These are phyloP conservation scores for Pangasius djambal DNA, from an alignment of 2,797 vertebrate species.

Conservation along the genomic window DNA sequence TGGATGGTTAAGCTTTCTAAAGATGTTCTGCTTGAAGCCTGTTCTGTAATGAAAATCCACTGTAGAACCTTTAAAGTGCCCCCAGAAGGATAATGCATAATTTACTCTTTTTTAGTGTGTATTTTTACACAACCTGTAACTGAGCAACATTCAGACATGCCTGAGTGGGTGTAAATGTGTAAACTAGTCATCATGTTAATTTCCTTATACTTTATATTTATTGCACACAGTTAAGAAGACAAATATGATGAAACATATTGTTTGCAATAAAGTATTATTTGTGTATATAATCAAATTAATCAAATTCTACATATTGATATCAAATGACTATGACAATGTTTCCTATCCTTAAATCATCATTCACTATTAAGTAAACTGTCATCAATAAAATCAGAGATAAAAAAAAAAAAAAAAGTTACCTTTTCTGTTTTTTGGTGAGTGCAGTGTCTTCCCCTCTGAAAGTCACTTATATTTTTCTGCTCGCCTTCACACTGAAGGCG, in stretches of 20 bases:
- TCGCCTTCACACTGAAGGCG: neutral
- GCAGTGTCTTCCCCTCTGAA: neutral
- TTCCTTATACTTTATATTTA: neutral
- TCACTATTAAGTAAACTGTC: neutral
- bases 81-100: neutral
- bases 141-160: neutral
- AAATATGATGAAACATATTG: neutral
- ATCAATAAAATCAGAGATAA: neutral
- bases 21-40: neutral
- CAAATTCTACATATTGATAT: neutral
- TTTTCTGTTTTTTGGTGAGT: constrained; percentile 3
- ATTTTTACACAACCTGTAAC: neutral
- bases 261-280: neutral
- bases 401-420: neutral
- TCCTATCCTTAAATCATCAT: neutral
- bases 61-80: neutral
- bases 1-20: neutral
- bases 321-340: neutral
- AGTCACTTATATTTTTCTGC: neutral
- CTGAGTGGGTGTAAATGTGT: neutral
- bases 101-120: neutral
- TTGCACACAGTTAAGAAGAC: neutral
- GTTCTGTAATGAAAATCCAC: neutral
- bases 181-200: neutral
- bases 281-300: neutral